A percentile compares a stretch with the other conserved stretches of the same genome.
Conservation (phyloP, 2,797 vertebrate genomes). For the Chloroceryle amazona region DNA sequence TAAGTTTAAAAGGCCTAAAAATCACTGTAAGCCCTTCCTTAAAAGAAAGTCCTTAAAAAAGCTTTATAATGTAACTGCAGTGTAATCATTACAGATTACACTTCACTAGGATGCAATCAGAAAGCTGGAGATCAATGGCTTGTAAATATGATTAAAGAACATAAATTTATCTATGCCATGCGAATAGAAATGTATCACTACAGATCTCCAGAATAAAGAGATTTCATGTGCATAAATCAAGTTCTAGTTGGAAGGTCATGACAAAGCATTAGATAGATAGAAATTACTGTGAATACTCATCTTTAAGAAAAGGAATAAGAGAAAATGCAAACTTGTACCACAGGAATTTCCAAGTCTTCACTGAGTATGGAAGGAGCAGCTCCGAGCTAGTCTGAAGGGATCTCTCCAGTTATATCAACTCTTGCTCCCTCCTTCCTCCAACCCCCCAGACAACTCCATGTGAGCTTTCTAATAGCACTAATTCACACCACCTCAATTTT, state of each 20-base stretch:
- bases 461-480: not conserved
- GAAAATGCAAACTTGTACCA: not conserved
- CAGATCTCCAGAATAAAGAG: slow-evolving; percentile 14
- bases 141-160: slow-evolving; percentile 2
- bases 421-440: not conserved
- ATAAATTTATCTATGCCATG: slow-evolving; percentile 31
- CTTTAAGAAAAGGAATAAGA: not conserved
- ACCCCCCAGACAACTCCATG: not conserved
- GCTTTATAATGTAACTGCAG: not conserved
- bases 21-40: not conserved
- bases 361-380: slow-evolving; percentile 37
- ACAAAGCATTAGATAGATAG: not conserved
- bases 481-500: not conserved
- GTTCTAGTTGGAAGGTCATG: not conserved
- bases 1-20: not conserved
- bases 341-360: not conserved
- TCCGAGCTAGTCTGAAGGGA: slow-evolving; percentile 38
- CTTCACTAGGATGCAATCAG: not conserved
- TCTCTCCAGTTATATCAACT: not conserved
- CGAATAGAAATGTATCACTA: slow-evolving; percentile 47
- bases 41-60: not conserved
- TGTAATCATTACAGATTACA: not conserved
- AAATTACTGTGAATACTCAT: not conserved
- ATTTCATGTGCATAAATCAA: not conserved
- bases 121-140: not conserved